Evolutionary conservation across 2,113 vertebrate species (phyloP).

Genomic region (Prunella fulvescens): DNA sequence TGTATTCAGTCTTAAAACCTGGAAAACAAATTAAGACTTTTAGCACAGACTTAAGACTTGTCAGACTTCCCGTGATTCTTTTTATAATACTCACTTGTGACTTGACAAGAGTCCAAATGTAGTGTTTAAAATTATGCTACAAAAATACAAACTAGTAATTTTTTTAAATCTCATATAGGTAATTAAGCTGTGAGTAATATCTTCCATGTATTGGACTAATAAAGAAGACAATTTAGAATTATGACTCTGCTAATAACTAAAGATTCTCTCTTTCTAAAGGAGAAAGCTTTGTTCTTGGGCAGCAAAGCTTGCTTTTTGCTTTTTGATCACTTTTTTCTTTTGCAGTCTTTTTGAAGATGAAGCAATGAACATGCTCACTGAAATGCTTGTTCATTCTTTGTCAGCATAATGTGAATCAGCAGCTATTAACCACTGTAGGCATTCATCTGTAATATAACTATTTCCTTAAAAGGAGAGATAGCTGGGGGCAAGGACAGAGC

Average conservation of each 20-base stretch:
- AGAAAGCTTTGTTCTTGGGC: neutral
- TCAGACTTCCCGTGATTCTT: conserved; percentile 18
- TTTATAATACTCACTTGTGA: neutral
- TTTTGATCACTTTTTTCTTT: neutral
- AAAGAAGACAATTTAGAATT: neutral
- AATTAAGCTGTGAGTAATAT: neutral
- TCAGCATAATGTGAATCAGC: conserved; percentile 69
- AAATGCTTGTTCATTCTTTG: conserved; percentile 62
- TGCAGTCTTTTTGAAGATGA: neutral
- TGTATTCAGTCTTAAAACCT: neutral
- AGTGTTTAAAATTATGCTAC: neutral
- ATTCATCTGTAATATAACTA: conserved; percentile 34
- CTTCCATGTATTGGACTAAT: neutral
- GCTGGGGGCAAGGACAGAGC: neutral
- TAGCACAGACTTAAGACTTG: neutral
- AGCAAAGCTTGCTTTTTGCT: neutral
- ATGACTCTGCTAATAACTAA: neutral
- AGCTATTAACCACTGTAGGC: conserved; percentile 32
- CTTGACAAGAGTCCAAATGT: neutral
- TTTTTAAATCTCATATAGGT: neutral
- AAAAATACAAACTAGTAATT: neutral
- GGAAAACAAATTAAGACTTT: conserved; percentile 5
- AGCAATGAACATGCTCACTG: neutral
- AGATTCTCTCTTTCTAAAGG: neutral
- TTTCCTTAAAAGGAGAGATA: conserved; percentile 62